A percentile compares a stretch with the other conserved stretches of the same genome.
Evolutionary conservation across 2,113 vertebrate genomes (phyloP).

Genomic region (Ochotona princeps): DNA sequence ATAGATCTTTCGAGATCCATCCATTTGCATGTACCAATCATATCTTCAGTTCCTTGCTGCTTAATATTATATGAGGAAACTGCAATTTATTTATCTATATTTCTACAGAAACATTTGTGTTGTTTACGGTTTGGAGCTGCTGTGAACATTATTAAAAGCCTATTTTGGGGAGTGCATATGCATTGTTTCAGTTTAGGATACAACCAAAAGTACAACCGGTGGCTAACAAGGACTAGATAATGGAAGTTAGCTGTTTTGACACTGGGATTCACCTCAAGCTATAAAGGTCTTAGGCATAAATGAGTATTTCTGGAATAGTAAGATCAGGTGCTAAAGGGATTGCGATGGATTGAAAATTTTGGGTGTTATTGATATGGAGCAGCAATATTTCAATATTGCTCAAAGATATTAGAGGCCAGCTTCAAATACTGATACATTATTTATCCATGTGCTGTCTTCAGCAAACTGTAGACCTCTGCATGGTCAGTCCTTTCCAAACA

Average conservation of each 20-base stretch:
- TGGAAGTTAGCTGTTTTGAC: slow-evolving; percentile 7
- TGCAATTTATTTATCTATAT: too few relatives aligned
- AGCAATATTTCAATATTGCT: too few relatives aligned
- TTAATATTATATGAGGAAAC: slow-evolving; percentile 7
- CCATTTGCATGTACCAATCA: neutral
- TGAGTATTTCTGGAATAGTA: neutral
- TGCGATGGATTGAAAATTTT: neutral
- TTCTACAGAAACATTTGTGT: neutral
- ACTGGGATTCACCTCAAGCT: neutral
- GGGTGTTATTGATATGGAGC: neutral
- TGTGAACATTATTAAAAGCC: neutral
- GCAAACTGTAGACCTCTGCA: neutral
- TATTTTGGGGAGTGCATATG: neutral
- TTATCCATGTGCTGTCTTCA: neutral
- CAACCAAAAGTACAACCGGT: neutral
- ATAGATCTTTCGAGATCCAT: neutral
- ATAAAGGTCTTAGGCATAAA: neutral
- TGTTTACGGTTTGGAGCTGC: neutral
- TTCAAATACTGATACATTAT: neutral
- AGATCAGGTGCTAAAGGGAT: neutral
- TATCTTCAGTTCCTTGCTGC: neutral
- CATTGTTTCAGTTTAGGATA: neutral
- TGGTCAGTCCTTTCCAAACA: neutral
- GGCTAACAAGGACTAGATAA: neutral
- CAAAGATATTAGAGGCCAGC: neutral